phyloP scores from a whole-genome alignment of 92 coral and sea anemone species.

The Zoanthus gigantus region DNA sequence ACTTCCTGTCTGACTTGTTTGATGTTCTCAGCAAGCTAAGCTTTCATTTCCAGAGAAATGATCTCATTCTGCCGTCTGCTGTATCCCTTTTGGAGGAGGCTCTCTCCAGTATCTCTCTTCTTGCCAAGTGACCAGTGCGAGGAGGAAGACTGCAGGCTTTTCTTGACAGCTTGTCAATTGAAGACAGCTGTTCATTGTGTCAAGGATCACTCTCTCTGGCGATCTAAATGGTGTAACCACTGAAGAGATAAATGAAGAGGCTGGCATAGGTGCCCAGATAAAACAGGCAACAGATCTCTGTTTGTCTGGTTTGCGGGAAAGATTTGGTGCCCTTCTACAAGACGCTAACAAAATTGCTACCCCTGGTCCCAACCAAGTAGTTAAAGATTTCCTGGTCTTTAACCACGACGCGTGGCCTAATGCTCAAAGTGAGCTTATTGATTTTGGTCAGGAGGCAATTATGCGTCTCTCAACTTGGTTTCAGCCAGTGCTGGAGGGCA shows the following conservation, averaged over 20 bases:
- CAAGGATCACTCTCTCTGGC: conserved; percentile 40
- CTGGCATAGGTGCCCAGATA: conserved; percentile 32
- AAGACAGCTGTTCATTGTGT: conserved; percentile 30
- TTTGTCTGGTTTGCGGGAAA: conserved; percentile 51
- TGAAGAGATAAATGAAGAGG: conserved; percentile 14
- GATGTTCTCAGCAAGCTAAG: conserved; percentile 55
- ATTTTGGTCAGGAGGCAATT: conserved; percentile 48
- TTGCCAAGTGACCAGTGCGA: conserved; percentile 45
- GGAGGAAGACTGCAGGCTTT: conserved; percentile 39
- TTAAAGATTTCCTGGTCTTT: conserved; percentile 56
- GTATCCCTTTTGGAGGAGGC: conserved; percentile 54
- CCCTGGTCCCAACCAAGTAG: conserved; percentile 50
- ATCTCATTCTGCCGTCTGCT: conserved; percentile 57
- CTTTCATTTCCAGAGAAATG: conserved; percentile 60
- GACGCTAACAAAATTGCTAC: conserved; percentile 32
- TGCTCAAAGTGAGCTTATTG: conserved; percentile 45
- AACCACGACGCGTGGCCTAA: conserved; percentile 54
- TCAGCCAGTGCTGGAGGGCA: conserved; percentile 7
- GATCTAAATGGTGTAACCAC: conserved; percentile 38
- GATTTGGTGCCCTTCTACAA: conserved; percentile 48
- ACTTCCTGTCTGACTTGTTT: conserved; percentile 63
- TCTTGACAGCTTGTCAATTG: conserved; percentile 25
- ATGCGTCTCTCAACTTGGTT: conserved; percentile 54
- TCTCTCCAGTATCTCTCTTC: conserved; percentile 44
- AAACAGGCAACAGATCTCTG: conserved; percentile 54